Conservation (phyloP, 2,113 vertebrate genomes). For the Xyrauchen texanus region DNA sequence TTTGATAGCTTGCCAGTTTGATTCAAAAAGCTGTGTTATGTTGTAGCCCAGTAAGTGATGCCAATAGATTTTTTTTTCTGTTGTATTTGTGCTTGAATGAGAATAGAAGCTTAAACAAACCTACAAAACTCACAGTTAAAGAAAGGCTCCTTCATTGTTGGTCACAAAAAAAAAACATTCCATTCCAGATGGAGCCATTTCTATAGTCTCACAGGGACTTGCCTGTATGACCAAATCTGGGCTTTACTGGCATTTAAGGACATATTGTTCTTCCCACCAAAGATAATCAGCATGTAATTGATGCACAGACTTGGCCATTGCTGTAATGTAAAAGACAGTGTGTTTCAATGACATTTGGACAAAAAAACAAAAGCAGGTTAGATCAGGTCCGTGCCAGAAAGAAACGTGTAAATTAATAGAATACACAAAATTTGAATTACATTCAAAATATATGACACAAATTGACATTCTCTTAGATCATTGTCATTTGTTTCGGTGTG, state of each 20-base stretch:
- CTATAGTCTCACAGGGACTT: conserved; percentile 43
- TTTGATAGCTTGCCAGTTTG: neutral
- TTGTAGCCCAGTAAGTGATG: neutral
- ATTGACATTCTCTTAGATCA: too few species aligned
- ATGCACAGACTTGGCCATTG: conserved; percentile 51
- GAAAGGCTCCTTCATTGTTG: conserved; percentile 17
- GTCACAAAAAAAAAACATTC: conserved; percentile 68
- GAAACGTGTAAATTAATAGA: neutral
- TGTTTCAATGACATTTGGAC: conserved; percentile 29
- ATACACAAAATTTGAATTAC: neutral
- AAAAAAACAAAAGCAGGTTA: conserved; percentile 28
- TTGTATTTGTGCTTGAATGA: conserved; percentile 1
- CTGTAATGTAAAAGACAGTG: conserved; percentile 22
- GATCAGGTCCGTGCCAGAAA: conserved; percentile 11
- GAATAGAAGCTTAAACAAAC: neutral
- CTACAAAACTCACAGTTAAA: conserved; percentile 16
- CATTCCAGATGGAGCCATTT: conserved; percentile 57
- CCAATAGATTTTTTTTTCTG: conserved; percentile 23
- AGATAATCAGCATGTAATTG: conserved; percentile 60
- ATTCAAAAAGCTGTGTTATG: neutral
- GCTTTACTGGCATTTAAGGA: conserved; percentile 48
- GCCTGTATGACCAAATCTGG: conserved; percentile 33
- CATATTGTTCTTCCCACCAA: conserved; percentile 70
- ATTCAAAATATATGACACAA: too few species aligned
- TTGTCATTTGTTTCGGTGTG: too few species aligned